A percentile compares a stretch with the other conserved stretches of the same genome.
phyloP scores from a whole-genome alignment of 2,888 invertebrate genomes.

The Dasysyrphus tricinctus region DNA sequence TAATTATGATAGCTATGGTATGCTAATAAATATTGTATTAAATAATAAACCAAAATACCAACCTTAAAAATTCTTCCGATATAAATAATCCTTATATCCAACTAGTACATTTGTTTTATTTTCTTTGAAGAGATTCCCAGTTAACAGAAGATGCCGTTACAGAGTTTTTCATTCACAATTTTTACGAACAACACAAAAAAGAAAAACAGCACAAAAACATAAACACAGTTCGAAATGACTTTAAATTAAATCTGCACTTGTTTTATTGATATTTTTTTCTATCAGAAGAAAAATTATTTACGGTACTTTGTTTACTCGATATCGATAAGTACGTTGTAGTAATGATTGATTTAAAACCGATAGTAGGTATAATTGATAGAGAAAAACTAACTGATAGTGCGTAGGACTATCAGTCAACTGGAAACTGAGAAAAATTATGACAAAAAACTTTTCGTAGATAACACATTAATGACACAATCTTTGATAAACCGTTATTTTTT shows the following conservation, averaged over 20 bases:
- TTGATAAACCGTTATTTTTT: constrained; percentile 34
- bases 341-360: constrained; percentile 36
- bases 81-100: constrained; percentile 55
- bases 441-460: constrained; percentile 38
- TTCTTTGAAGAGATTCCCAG: background rate
- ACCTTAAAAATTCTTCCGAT: constrained; percentile 44
- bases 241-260: constrained; percentile 30
- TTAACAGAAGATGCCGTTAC: background rate
- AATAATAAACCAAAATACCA: constrained; percentile 12
- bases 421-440: constrained; percentile 24
- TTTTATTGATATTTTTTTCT: constrained; percentile 10
- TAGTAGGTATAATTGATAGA: background rate
- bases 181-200: background rate
- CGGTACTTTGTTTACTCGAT: constrained; percentile 43
- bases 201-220: background rate
- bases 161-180: constrained; percentile 24
- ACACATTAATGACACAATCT: constrained; percentile 39
- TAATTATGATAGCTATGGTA: no score
- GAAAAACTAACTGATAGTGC: constrained; percentile 6
- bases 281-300: background rate
- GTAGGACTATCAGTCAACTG: constrained; percentile 2
- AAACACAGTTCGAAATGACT: constrained; percentile 12
- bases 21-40: background rate
- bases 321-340: background rate
- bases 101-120: background rate